phyloP scores from a whole-genome alignment of 1,140 invertebrate species.

The Saccostrea cuccullata region DNA sequence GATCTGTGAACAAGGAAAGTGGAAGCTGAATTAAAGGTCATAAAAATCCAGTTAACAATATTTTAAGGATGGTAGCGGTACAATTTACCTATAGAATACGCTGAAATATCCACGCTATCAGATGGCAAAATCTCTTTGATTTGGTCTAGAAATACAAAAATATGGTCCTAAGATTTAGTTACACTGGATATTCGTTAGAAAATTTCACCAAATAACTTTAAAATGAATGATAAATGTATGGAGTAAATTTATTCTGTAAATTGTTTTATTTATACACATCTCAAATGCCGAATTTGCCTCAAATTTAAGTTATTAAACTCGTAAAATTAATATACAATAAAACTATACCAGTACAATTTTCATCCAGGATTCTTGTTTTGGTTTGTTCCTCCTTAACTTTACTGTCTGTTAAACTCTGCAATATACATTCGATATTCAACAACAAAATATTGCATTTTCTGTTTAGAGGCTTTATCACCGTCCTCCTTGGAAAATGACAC shows the following conservation, averaged over 20 bases:
- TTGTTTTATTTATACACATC: no score
- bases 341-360: background rate
- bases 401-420: no score
- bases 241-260: no score
- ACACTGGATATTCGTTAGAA: background rate
- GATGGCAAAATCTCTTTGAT: background rate
- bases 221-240: background rate
- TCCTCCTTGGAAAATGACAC: no score
- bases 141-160: background rate
- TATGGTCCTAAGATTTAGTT: background rate
- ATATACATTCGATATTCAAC: no score
- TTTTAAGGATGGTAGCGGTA: background rate
- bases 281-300: no score
- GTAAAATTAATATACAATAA: no score
- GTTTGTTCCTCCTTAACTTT: background rate
- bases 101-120: background rate
- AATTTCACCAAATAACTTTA: background rate
- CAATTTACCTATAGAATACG: background rate
- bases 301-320: no score
- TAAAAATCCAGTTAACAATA: no score
- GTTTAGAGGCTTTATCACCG: no score
- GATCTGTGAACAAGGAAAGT: background rate
- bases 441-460: no score
- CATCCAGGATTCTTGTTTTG: background rate
- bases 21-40: background rate